These are phyloP conservation scores for Megalops cyprinoides DNA, from an alignment of 2,797 vertebrate genomes.

Conservation along the genomic window DNA sequence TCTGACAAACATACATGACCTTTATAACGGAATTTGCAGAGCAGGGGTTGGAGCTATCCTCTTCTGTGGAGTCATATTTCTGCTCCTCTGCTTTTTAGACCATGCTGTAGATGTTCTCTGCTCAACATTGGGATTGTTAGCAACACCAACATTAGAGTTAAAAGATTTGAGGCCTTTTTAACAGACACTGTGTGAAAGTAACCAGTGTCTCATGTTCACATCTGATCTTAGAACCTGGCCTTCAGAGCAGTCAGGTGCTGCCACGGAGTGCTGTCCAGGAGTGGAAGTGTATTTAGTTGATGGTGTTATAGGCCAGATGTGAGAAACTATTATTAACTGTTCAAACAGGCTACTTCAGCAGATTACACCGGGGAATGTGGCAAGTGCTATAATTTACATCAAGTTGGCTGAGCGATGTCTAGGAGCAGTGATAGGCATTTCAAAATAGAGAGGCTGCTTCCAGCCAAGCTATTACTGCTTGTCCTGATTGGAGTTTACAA, in stretches of 20 bases:
- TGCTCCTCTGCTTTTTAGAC: conserved; percentile 27
- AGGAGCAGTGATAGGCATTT: not conserved
- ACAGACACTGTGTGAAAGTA: not conserved
- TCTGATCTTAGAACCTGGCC: not conserved
- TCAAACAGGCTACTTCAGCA: not conserved
- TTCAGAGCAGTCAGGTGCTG: not conserved
- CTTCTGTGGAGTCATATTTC: conserved; percentile 50
- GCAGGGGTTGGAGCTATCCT: conserved; percentile 34
- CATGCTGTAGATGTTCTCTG: conserved; percentile 41
- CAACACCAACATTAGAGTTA: not conserved
- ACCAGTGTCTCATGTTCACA: not conserved
- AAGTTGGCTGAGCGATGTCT: not conserved
- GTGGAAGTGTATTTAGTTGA: not conserved
- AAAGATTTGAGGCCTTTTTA: not conserved
- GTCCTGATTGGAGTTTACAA: not conserved
- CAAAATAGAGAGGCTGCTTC: not conserved
- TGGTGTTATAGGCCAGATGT: not conserved
- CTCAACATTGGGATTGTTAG: too few relatives aligned
- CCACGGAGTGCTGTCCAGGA: not conserved
- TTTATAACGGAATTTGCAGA: conserved; percentile 39
- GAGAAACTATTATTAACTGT: not conserved
- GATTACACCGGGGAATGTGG: not conserved
- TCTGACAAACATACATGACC: conserved; percentile 43
- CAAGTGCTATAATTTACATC: not conserved
- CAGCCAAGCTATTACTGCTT: not conserved